Evolutionary conservation across 2,797 vertebrate genomes (phyloP), one percentile per base, ranked within the genome.

Genomic region (Megalops cyprinoides): DNA sequence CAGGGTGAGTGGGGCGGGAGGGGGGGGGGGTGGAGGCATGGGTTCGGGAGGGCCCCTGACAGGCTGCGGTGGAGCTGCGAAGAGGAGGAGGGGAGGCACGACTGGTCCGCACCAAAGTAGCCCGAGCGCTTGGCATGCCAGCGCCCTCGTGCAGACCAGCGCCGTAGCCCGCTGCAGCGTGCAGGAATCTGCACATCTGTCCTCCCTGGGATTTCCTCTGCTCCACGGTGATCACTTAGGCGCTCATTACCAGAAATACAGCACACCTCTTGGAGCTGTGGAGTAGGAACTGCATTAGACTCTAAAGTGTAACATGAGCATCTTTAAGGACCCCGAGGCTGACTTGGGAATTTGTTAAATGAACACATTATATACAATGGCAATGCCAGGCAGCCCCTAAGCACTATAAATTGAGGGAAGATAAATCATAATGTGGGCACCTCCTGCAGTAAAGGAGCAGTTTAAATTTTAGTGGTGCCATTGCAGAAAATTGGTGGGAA

Each of bases 301-400:
- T 44, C 37, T 18, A 42, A 42, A 1, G 65, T 69, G 15, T 42
- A 44, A 44, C 20, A 15, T 10, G 7, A 42, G 65, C 18, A 42
- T 39, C 34, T 69, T 44, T 69, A 10, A 23, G 39, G 34, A 69
- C 65, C 37, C 37, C 37, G 44, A 20, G 44, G 37, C 39, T 14
- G 62, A 67, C 34, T 37, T 67, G 44, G 65, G 65, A 69, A 69
- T 69, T 44, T 37, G 7, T 39, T 9, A 42, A 69, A 69, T 69
- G 20, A 69, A 74, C n/a, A 49, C 44, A 49, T 74, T 49, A 49
- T 15, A 49, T 49, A 49, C 71, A 77, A 77, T 37, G 46, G 55
- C 65, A 77, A 76, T 73, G 49, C 46, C 10, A n/a, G 44, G 42
- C 39, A 74, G 44, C 23, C 34, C 31, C 34, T 56, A 53, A 73